phyloP scores from a whole-genome alignment of 2,113 vertebrate genomes.

The Thalassoma bifasciatum region DNA sequence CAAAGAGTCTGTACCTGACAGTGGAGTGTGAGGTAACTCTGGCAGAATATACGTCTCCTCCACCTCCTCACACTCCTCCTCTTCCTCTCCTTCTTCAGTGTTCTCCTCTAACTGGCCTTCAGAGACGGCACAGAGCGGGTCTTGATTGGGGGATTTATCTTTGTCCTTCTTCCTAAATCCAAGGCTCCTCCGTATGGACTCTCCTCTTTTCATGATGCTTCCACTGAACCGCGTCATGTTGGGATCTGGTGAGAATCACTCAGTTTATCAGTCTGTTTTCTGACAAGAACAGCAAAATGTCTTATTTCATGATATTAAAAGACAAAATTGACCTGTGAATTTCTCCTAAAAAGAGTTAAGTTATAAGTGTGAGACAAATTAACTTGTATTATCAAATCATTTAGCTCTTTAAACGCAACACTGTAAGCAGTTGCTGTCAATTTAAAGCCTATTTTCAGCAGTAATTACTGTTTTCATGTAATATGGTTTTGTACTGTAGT shows the following conservation, averaged over 20 bases:
- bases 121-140: not conserved
- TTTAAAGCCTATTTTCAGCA: too few species aligned
- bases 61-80: slow-evolving; percentile 14
- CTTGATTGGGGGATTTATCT: not conserved
- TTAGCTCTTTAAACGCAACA: too few species aligned
- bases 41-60: slow-evolving; percentile 73
- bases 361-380: too few species aligned
- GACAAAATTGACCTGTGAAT: too few species aligned
- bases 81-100: slow-evolving; percentile 19
- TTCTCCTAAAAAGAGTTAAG: too few species aligned
- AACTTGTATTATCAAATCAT: too few species aligned
- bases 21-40: slow-evolving; percentile 71
- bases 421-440: too few species aligned
- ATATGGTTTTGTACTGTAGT: too few species aligned
- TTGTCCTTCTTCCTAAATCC: slow-evolving; percentile 64
- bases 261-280: too few species aligned
- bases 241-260: slow-evolving; percentile 67
- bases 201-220: slow-evolving; percentile 28
- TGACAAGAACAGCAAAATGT: too few species aligned
- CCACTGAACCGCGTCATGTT: slow-evolving; percentile 2
- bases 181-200: slow-evolving; percentile 44
- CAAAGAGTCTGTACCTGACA: slow-evolving; percentile 73
- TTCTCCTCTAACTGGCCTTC: slow-evolving; percentile 16
- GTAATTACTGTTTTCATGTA: too few species aligned
- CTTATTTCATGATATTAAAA: too few species aligned